Evolutionary conservation across 2,888 invertebrate genomes (phyloP), one percentile per base, ranked within the genome.

Genomic region (Anodontia alba): DNA sequence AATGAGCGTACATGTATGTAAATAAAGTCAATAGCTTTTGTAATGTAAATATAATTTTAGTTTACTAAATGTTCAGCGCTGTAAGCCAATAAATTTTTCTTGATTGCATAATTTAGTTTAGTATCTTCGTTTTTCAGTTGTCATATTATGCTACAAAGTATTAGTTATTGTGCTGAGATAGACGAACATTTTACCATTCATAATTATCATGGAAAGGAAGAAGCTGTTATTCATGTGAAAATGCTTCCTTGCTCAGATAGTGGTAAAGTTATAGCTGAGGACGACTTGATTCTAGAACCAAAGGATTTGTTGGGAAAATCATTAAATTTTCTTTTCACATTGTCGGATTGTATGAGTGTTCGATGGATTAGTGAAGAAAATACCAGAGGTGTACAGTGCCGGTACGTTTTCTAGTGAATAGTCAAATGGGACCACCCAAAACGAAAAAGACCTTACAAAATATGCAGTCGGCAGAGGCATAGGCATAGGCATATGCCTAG

Each of bases 141-240:
- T 43, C 90, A 90, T 69, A 84, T 92, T 26, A 87, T 90, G 86
- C 76, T 91, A 72, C 87, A 90, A 77, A 88, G 87, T 62, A 78
- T 92, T 46, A 84, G 88, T 7, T 91, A 91, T 81, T 86, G 85
- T 69, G 86, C 90, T 51, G 91, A 91, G 42, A 78, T 86, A 20
- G 90, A 90, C 66, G 91, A 91, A 81, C 89, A 91, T 76, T 87
- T 92, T 51, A 88, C 90, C 1, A 69, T 92, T 17, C 89, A 89
- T 66, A 90, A 91, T 79, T 90, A 91, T 75, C 91, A 89, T 46
- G 91, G 92, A 0, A 86, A 88, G 71, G 90, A 90, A 66, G 90
- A 90, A 69, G 91, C 88, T 5, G 87, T 89, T 29, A 83, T 90
- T 15, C 89, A 89, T 29, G 88, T 90, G 51, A 87, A 88, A 77